These are phyloP conservation scores for Promerops cafer DNA, from an alignment of 2,113 vertebrate genomes.

Conservation along the genomic window DNA sequence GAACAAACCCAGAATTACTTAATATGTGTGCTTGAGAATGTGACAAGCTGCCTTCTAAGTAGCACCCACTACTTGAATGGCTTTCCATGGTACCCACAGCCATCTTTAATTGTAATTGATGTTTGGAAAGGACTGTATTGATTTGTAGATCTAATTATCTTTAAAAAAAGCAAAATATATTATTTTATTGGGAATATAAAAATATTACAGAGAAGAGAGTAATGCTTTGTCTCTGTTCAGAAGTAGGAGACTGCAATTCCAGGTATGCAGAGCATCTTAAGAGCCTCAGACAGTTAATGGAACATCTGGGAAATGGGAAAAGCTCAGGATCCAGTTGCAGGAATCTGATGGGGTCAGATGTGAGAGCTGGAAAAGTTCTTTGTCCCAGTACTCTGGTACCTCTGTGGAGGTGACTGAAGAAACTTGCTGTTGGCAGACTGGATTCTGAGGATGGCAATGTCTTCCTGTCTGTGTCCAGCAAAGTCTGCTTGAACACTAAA, in stretches of 20 bases:
- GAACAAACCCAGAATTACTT: background rate
- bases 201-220: background rate
- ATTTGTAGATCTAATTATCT: background rate
- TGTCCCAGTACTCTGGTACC: background rate
- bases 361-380: background rate
- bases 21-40: background rate
- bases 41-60: background rate
- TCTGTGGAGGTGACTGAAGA: background rate
- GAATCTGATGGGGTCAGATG: background rate
- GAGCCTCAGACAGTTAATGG: background rate
- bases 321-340: background rate
- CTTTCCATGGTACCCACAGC: background rate
- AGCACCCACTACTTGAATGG: background rate
- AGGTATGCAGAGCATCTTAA: background rate
- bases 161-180: background rate
- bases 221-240: background rate
- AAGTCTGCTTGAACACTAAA: background rate
- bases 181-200: background rate
- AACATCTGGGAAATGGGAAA: background rate
- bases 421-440: background rate
- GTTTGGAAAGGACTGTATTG: background rate
- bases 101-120: background rate
- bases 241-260: background rate
- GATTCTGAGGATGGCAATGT: background rate
- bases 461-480: background rate